Base-by-base conservation (phyloP, 2,797 vertebrate genomes). In the Simalia tracyae region DNA sequence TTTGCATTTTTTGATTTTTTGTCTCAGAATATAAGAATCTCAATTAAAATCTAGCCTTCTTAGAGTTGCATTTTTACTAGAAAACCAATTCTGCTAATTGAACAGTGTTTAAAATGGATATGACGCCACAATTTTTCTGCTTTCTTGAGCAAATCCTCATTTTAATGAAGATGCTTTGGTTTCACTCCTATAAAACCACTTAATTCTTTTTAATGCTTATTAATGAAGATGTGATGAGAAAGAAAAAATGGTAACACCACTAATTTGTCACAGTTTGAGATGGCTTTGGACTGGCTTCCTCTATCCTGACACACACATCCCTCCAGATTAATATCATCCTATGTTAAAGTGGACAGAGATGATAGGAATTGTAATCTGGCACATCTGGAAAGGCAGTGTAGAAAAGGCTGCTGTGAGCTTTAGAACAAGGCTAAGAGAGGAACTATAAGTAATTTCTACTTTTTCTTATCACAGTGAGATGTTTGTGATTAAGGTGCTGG, bases 1-100 rank as follows among this genome's bases (percentile, higher is more conserved):
- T 36, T 42, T 85, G 59, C 36, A 93, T 91, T 81, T 60, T 89
- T 92, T 36, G 36, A 36, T 94, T 72, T 72, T 54, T 42, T 9
- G 91, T 94, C 42, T 68, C 28, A 60, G 56, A 0, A 0, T 92
- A 19, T 85, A 19, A 28, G 57, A 87, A 84, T 42, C 36, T 93
- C 63, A 36, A 31, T 88, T 81, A 96, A 88, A 92, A 92, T 54
- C 11, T 42, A 91, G 93, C 59, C 28, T 91, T 42, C 4, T 14
- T 46, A 93, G 64, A 91, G 66, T n/a, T 93, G 89, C 92, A 31
- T 46, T 87, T 76, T 87, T 42, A 36, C 86, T 57, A 86, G 46
- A 31, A 84, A 84, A 84, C 11, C 54, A 92, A 46, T 81, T 57
- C 42, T 6, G 9, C 26, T 64, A 63, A 12, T n/a, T 91, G n/a